Conservation (phyloP, 92 coral and sea anemone species). For the Porites lobata region DNA sequence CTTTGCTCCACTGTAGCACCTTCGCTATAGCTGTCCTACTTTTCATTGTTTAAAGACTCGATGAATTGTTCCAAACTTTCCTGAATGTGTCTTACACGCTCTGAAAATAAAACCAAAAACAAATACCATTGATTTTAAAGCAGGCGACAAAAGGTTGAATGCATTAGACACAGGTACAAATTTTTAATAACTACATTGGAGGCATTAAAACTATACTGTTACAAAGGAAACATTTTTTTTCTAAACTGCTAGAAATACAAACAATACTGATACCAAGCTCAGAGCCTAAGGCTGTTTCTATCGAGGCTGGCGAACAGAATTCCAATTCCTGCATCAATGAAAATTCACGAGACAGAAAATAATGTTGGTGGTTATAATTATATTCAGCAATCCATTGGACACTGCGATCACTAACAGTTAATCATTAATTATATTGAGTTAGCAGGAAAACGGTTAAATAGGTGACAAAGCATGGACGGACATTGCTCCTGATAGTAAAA, state of each 20-base stretch:
- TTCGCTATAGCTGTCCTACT: constrained; percentile 29
- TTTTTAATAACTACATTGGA: too few relatives aligned
- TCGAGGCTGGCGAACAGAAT: too few relatives aligned
- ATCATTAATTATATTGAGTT: constrained; percentile 26
- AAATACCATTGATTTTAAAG: background rate
- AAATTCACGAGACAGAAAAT: too few relatives aligned
- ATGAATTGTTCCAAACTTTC: constrained; percentile 98
- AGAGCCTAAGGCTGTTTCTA: too few relatives aligned
- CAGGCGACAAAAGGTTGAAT: too few relatives aligned
- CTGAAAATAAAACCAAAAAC: constrained; percentile 54
- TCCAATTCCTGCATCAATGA: too few relatives aligned
- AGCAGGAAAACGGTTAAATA: background rate
- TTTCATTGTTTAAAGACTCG: constrained; percentile 96
- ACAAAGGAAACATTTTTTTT: too few relatives aligned
- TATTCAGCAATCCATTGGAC: background rate
- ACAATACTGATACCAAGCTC: too few relatives aligned
- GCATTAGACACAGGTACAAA: too few relatives aligned
- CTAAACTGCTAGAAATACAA: too few relatives aligned
- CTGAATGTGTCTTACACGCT: constrained; percentile 98
- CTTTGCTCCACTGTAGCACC: background rate
- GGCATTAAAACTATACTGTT: too few relatives aligned
- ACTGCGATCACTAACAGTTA: background rate
- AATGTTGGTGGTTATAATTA: background rate
- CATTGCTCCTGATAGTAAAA: background rate
- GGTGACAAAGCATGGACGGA: background rate